Evolutionary conservation across 2,797 vertebrate species (phyloP).

Genomic region (Aulostomus chinensis): DNA sequence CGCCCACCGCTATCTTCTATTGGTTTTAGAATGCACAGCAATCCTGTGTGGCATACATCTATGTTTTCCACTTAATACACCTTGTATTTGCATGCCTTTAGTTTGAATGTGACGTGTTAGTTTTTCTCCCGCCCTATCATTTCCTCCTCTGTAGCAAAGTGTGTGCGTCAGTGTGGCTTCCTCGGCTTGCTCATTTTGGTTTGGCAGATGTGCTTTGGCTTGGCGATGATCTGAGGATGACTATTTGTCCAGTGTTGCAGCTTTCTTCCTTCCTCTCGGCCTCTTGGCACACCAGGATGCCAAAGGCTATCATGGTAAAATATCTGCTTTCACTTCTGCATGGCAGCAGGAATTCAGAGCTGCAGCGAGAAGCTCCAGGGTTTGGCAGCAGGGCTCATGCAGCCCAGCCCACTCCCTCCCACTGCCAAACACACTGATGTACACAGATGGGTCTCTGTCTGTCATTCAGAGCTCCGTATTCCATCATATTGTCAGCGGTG

Average conservation of each 20-base stretch:
- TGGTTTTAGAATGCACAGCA: no score
- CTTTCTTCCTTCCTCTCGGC: slow-evolving; percentile 8
- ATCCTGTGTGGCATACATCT: no score
- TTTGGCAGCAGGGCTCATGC: slow-evolving; percentile 44
- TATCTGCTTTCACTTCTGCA: slow-evolving; percentile 43
- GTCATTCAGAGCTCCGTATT: no score
- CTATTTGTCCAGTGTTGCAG: slow-evolving; percentile 23
- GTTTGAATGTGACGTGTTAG: no score
- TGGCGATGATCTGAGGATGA: slow-evolving; percentile 13
- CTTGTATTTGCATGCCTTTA: no score
- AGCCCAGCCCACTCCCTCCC: slow-evolving; percentile 18
- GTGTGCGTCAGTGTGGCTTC: slow-evolving; percentile 21
- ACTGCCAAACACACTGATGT: slow-evolving; percentile 44
- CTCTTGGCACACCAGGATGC: slow-evolving; percentile 30
- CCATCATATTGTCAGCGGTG: no score
- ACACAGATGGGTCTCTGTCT: slow-evolving; percentile 33
- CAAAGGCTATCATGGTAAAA: slow-evolving; percentile 51
- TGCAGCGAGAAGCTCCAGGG: slow-evolving; percentile 43
- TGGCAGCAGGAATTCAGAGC: slow-evolving; percentile 32
- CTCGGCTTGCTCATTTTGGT: slow-evolving; percentile 24
- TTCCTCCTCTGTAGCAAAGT: slow-evolving; percentile 24
- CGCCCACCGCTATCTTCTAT: no score
- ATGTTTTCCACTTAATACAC: no score
- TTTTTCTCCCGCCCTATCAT: slow-evolving; percentile 6
- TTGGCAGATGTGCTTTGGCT: slow-evolving; percentile 36